Evolutionary conservation across 2,797 vertebrate genomes (phyloP), one percentile per base, ranked within the genome.

Genomic region (Pantherophis alleghaniensis): DNA sequence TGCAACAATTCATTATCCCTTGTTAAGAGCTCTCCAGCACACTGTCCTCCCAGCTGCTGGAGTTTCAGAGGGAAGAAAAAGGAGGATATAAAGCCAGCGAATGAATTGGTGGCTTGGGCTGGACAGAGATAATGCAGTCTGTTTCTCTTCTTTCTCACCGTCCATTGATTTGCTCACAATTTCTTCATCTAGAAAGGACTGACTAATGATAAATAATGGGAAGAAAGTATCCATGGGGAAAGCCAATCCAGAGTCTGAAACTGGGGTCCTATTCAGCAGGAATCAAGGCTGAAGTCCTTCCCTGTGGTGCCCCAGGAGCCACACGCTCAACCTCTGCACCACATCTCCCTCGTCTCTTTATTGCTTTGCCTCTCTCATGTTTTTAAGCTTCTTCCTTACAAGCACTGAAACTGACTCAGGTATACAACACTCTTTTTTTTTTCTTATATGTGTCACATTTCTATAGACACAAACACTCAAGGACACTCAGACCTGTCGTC

Each of bases 1-100:
- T 60, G 74, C 90, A 87, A 60, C 87, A 92, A 92, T 94, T 92
- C 37, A 89, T 94, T 94, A 92, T 69, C 90, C 51, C 93, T 91
- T 28, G 12, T 91, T 92, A 86, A 91, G 55, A 61, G 69, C 83
- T 88, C 66, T 87, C 90, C 87, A 89, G 20, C 53, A 28, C 32
- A 47, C 89, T 66, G 32, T 13, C 20, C 57, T 94, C 51, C 13
- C 86, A 63, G 88, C 51, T 69, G 59, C 26, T 86, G 61, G 53
- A 22, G 11, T 9, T 47, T 66, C 60, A 92, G 32, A 56, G 2
- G 14, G 14, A 89, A 24, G 69, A 74, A 4, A 32, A 88, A 92
- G 55, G 13, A 47, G 69, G 51, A 69, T 51, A 47, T 56, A 91
- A 59, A 83, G 86, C 56, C 86, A 51, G 37, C 4, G 4, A 47